Conservation (phyloP, 2,113 vertebrate genomes). For the Electrona antarctica region DNA sequence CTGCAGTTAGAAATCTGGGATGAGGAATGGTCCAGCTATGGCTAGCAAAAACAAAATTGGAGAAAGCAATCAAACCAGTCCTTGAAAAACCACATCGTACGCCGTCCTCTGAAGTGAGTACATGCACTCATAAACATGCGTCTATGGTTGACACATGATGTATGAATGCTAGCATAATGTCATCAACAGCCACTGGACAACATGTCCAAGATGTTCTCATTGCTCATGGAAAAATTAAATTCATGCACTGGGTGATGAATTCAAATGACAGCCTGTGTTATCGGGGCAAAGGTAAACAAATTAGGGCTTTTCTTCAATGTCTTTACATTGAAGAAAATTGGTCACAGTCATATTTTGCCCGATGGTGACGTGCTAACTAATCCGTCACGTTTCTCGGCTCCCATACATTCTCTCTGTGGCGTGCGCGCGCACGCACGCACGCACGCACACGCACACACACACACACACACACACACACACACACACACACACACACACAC, state of each 20-base stretch:
- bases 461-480: background rate
- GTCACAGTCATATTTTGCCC: slow-evolving; percentile 9
- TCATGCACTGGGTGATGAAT: background rate
- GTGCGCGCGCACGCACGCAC: background rate
- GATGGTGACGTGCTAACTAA: background rate
- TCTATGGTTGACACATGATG: background rate
- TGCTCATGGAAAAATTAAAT: too few species aligned
- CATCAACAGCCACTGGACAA: background rate
- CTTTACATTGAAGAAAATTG: background rate
- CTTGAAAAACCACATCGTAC: background rate
- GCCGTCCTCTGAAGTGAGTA: background rate
- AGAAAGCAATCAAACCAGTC: too few species aligned
- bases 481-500: background rate
- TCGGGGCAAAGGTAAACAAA: slow-evolving; percentile 4
- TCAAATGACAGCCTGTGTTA: background rate
- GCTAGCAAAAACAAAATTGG: background rate
- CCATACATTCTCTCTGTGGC: background rate
- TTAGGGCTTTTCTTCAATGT: too few species aligned
- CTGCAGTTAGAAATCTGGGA: slow-evolving; percentile 10
- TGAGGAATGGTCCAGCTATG: background rate
- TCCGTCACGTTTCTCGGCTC: slow-evolving; percentile 19
- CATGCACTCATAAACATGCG: background rate
- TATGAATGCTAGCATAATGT: background rate
- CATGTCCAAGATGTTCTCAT: background rate
- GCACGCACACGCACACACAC: slow-evolving; percentile 1